phyloP scores from a whole-genome alignment of 2,888 invertebrate species.

The Noctua janthina region DNA sequence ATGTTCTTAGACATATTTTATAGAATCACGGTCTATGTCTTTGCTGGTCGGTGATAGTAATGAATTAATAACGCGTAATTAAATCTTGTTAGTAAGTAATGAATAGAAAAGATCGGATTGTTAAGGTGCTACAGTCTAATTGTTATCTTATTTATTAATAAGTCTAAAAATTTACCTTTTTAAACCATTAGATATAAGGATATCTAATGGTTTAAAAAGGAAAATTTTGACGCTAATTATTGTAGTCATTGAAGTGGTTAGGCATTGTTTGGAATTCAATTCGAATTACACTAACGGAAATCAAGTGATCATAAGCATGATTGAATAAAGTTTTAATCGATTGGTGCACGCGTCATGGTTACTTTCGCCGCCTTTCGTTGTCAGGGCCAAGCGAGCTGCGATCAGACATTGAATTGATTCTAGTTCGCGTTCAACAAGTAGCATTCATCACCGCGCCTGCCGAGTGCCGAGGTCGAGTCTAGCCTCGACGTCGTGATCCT shows the following conservation, averaged over 20 bases:
- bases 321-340: conserved; percentile 75
- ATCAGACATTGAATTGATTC: conserved; percentile 75
- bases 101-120: neutral
- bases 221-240: conserved; percentile 18
- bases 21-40: neutral
- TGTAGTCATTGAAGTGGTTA: conserved; percentile 6
- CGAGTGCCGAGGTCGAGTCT: conserved; percentile 74
- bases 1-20: neutral
- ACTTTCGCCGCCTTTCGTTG: conserved; percentile 88
- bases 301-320: conserved; percentile 63
- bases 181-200: too few species aligned
- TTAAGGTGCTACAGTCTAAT: conserved; percentile 1
- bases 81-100: neutral
- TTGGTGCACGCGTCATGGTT: conserved; percentile 78
- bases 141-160: conserved; percentile 21
- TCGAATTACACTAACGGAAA: conserved; percentile 53
- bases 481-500: conserved; percentile 62
- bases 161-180: neutral
- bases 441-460: conserved; percentile 74
- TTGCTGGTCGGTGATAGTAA: neutral
- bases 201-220: conserved; percentile 10
- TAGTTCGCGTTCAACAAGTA: conserved; percentile 70
- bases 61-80: conserved; percentile 3
- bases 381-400: conserved; percentile 78
- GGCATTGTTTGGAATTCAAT: conserved; percentile 32